Evolutionary conservation across 1,140 invertebrate genomes (phyloP).

Genomic region (Apis dorsata): DNA sequence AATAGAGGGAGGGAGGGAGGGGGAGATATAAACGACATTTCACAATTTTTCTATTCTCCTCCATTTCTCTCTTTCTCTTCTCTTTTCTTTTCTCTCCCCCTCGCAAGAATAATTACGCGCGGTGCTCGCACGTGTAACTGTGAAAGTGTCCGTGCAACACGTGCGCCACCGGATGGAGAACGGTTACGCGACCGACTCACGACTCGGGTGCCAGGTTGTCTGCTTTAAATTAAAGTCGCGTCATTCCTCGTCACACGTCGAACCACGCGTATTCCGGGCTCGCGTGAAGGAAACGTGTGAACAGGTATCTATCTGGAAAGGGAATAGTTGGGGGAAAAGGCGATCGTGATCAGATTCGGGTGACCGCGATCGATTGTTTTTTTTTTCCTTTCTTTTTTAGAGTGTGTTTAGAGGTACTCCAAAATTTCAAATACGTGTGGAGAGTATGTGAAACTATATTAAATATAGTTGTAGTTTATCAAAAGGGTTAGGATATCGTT

Average conservation of each 20-base stretch:
- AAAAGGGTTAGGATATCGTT: too few relatives aligned
- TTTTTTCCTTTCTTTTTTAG: too few relatives aligned
- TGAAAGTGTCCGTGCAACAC: not conserved
- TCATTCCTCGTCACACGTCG: slow-evolving; percentile 27
- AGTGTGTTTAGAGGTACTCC: too few relatives aligned
- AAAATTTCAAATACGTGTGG: too few relatives aligned
- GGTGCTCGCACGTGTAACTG: not conserved
- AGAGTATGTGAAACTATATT: too few relatives aligned
- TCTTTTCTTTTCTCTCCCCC: too few relatives aligned
- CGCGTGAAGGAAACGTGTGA: not conserved
- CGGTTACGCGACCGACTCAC: slow-evolving; percentile 1
- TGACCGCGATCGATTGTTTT: too few relatives aligned
- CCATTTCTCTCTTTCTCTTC: too few relatives aligned
- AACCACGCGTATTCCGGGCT: not conserved
- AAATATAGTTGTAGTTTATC: too few relatives aligned
- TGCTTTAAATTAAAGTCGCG: slow-evolving; percentile 39
- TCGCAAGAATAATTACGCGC: not conserved
- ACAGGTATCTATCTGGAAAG: not conserved
- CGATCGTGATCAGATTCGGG: not conserved
- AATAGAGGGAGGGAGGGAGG: too few relatives aligned
- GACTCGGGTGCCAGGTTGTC: slow-evolving; percentile 24
- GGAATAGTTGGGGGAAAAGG: not conserved
- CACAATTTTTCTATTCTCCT: too few relatives aligned
- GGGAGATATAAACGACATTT: too few relatives aligned
- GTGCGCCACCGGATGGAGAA: slow-evolving; percentile 8